Conservation (phyloP, 2,797 vertebrate genomes). For the Balearica regulorum region DNA sequence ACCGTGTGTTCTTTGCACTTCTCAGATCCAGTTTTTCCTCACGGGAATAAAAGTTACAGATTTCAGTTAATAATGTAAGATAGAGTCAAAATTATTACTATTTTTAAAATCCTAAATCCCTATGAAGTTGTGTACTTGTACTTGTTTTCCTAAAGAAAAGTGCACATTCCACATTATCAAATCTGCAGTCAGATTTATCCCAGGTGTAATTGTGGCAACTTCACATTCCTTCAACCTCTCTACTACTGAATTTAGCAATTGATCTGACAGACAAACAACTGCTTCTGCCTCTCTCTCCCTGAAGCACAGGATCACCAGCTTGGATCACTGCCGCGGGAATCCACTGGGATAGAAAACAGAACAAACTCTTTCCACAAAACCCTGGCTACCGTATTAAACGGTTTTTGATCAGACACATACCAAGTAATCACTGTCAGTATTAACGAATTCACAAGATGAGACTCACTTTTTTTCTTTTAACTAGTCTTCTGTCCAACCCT, state of each 20-base stretch:
- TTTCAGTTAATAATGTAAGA: background rate
- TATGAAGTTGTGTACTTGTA: accelerated
- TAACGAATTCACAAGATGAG: background rate
- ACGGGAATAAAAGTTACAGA: background rate
- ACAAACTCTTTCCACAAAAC: accelerated
- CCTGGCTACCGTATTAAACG: background rate
- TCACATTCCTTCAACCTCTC: background rate
- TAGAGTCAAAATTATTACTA: background rate
- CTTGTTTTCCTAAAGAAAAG: background rate
- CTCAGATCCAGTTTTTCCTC: background rate
- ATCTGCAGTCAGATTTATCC: background rate
- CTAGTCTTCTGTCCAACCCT: background rate
- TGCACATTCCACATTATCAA: background rate
- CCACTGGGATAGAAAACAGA: background rate
- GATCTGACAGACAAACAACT: background rate
- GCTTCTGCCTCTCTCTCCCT: background rate
- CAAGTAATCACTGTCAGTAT: accelerated
- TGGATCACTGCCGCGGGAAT: background rate
- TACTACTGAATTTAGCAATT: accelerated
- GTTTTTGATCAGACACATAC: background rate
- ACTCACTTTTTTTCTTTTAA: background rate
- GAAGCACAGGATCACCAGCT: background rate
- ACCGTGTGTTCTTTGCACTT: background rate
- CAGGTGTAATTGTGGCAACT: background rate
- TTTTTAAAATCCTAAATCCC: background rate